A percentile compares a stretch with the other conserved stretches of the same genome.
Conservation (phyloP, 1,140 invertebrate species). For the Bombus confusus region DNA sequence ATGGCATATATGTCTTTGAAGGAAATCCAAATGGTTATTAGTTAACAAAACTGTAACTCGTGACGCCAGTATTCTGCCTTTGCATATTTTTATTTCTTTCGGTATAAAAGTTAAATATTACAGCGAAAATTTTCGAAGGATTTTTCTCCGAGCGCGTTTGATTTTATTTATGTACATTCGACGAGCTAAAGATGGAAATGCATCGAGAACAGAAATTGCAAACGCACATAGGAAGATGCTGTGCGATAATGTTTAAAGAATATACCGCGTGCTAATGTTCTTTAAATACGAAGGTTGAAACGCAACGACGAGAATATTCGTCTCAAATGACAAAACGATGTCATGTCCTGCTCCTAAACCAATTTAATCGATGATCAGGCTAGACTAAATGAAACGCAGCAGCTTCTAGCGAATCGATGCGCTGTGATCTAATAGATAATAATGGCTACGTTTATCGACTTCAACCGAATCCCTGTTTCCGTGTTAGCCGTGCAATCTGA, state of each 20-base stretch:
- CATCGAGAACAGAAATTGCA: no score
- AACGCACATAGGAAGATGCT: no score
- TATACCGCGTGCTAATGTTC: no score
- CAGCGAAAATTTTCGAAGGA: no score
- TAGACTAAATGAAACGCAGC: not conserved
- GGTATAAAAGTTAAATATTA: no score
- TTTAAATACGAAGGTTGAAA: no score
- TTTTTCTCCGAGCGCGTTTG: no score
- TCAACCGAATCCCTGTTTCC: slow-evolving; percentile 3
- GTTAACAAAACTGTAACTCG: not conserved
- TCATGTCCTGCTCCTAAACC: no score
- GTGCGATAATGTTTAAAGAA: no score
- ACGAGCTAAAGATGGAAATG: no score
- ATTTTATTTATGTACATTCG: no score
- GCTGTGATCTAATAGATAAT: not conserved
- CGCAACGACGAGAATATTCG: not conserved
- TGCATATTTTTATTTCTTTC: not conserved
- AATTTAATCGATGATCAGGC: not conserved
- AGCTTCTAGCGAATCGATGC: not conserved
- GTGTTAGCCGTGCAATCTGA: slow-evolving; percentile 2
- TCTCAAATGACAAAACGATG: not conserved
- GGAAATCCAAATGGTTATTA: not conserved
- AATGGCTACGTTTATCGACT: slow-evolving; percentile 5
- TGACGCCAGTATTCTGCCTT: not conserved
- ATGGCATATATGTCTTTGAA: not conserved